Conservation (phyloP, 2,113 vertebrate species). For the Pelvicachromis taeniatus region DNA sequence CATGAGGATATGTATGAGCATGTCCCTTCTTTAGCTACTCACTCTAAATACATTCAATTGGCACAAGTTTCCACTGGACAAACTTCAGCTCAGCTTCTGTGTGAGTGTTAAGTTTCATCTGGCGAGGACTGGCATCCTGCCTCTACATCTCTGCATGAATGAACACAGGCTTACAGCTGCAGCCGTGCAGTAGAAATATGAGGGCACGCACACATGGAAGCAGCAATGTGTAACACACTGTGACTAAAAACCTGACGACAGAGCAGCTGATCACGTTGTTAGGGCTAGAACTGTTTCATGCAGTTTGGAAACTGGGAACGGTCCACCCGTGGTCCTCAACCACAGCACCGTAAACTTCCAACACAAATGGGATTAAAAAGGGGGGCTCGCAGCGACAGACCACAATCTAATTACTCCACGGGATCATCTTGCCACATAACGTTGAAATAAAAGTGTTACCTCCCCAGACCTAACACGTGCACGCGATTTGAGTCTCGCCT, state of each 20-base stretch:
- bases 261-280: neutral
- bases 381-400: neutral
- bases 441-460: neutral
- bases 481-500: neutral
- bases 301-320: neutral
- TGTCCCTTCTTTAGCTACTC: neutral
- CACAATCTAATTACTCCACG: neutral
- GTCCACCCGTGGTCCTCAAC: neutral
- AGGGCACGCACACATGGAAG: neutral
- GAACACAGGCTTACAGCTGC: neutral
- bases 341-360: neutral
- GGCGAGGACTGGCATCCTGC: neutral
- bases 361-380: neutral
- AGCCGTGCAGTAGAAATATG: neutral
- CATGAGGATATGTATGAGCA: too few relatives aligned
- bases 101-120: neutral
- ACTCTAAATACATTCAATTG: neutral
- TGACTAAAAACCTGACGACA: neutral
- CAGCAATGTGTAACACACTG: neutral
- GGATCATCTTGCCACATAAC: neutral
- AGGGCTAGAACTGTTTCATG: neutral
- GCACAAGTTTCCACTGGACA: neutral
- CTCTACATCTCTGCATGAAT: neutral
- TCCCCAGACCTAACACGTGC: neutral
- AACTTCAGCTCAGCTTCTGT: neutral